Percentiles rank a stretch among this genome's conserved stretches.
Conservation (phyloP, 30 jellyfish, hydroid and myxozoan species). For the Phacellophora camtschatica region DNA sequence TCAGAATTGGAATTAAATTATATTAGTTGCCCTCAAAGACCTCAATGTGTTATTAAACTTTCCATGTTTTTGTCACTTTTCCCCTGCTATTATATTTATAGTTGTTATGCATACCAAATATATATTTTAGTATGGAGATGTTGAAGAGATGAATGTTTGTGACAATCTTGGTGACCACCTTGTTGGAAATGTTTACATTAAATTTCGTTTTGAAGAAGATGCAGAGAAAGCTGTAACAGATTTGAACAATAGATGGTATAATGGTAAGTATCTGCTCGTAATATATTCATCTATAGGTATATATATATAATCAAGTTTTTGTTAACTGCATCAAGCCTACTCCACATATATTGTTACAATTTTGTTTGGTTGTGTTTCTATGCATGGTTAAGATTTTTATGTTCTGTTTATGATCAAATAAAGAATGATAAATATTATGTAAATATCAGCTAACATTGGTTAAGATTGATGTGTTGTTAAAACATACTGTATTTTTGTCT, state of each 20-base stretch:
- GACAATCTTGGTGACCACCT: slow-evolving; percentile 99
- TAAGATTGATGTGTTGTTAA: too few relatives aligned
- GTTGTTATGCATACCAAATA: too few relatives aligned
- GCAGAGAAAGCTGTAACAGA: slow-evolving; percentile 96
- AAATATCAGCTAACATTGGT: too few relatives aligned
- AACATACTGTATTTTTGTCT: too few relatives aligned
- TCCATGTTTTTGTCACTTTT: too few relatives aligned
- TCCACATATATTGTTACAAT: neutral
- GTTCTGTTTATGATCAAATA: neutral
- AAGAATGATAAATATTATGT: neutral
- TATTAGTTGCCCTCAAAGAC: too few relatives aligned
- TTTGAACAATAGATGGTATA: slow-evolving; percentile 98
- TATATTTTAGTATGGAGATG: slow-evolving; percentile 97
- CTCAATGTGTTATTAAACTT: too few relatives aligned
- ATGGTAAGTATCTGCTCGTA: slow-evolving; percentile 59
- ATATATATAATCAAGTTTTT: too few relatives aligned
- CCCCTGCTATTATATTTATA: too few relatives aligned
- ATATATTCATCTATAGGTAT: neutral
- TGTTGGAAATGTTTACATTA: slow-evolving; percentile 98
- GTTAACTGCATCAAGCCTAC: too few relatives aligned
- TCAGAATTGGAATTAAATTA: too few relatives aligned
- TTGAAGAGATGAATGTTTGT: slow-evolving; percentile 99
- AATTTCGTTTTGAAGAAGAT: slow-evolving; percentile 96
- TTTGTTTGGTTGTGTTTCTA: neutral
- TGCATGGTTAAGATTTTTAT: neutral